Evolutionary conservation across 2,888 invertebrate genomes (phyloP).

Genomic region (Chloromyia formosa): DNA sequence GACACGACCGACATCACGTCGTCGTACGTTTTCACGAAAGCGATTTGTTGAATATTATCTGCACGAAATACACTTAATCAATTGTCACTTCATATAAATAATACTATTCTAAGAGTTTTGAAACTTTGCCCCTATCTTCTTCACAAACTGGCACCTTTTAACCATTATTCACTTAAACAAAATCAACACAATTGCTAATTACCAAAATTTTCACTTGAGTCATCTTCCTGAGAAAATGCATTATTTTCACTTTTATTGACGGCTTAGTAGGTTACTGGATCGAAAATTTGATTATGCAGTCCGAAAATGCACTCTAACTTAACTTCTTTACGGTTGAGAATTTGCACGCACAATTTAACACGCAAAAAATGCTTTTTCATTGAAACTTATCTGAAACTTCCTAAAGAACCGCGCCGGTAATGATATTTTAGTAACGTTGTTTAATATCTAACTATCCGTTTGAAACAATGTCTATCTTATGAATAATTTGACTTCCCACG

Average conservation of each 20-base stretch:
- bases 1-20: no score
- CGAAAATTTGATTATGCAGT: conserved; percentile 7
- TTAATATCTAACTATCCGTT: conserved; percentile 40
- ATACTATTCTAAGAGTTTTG: no score
- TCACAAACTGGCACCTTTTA: no score
- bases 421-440: no score
- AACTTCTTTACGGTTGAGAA: neutral
- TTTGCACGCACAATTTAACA: conserved; percentile 11
- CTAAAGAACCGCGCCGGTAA: no score
- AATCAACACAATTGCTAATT: conserved; percentile 10
- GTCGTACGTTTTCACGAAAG: no score
- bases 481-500: conserved; percentile 52
- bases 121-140: no score
- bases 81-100: no score
- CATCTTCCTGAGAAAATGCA: conserved; percentile 9
- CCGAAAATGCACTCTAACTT: neutral
- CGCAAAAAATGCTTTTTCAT: neutral
- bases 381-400: no score
- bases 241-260: conserved; percentile 29
- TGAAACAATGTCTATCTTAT: conserved; percentile 51
- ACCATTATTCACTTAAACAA: neutral
- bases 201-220: conserved; percentile 28
- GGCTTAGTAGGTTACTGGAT: neutral
- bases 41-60: no score
- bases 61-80: no score